These are phyloP conservation scores for Chromis chromis DNA, from an alignment of 2,797 vertebrate genomes.

Conservation along the genomic window DNA sequence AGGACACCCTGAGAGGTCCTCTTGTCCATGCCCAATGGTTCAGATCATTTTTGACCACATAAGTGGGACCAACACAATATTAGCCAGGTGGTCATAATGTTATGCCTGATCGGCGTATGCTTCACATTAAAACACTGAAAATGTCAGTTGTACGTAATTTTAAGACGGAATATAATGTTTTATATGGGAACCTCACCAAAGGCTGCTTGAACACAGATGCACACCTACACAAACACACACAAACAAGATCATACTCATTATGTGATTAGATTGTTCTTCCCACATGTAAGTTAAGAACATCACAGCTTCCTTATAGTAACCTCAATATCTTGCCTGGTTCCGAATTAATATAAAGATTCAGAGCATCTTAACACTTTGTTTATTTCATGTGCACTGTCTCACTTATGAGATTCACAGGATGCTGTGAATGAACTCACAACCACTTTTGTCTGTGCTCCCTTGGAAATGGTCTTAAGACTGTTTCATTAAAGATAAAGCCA, in stretches of 20 bases:
- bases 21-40: no score
- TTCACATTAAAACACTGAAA: no score
- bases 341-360: constrained; percentile 9
- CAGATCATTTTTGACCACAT: no score
- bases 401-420: background rate
- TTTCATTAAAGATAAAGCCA: background rate
- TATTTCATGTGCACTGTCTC: background rate
- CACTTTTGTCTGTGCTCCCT: background rate
- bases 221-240: background rate
- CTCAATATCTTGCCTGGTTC: constrained; percentile 11
- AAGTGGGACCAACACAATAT: no score
- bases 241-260: background rate
- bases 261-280: constrained; percentile 5
- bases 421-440: background rate
- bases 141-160: no score
- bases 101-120: no score
- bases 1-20: no score
- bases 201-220: background rate
- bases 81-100: no score
- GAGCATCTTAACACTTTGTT: background rate
- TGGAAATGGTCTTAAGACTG: background rate
- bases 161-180: background rate
- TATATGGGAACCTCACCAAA: no score
- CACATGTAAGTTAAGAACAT: background rate
- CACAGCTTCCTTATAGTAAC: constrained; percentile 6